These are phyloP conservation scores for Metopolophium dirhodum DNA, from an alignment of 1,140 invertebrate species.

Conservation along the genomic window DNA sequence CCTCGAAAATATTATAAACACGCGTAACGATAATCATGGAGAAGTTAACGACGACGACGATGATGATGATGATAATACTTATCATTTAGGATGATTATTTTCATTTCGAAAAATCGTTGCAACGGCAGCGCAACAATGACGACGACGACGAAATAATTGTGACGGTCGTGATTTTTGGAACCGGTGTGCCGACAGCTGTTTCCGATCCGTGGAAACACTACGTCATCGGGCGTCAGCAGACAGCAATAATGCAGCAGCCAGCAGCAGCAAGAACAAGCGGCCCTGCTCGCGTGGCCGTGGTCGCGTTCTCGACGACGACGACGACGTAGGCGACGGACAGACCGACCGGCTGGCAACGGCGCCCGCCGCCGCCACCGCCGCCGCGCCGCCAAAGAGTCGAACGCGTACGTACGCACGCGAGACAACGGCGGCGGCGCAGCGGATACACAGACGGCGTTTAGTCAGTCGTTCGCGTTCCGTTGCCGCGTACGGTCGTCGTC, in stretches of 20 bases:
- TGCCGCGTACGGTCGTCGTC: not conserved
- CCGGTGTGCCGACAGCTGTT: conserved; percentile 7
- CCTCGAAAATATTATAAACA: not conserved
- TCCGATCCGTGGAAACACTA: not conserved
- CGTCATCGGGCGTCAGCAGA: not conserved
- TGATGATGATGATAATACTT: too few species aligned
- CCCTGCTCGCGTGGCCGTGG: not conserved
- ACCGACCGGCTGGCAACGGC: conserved; percentile 40
- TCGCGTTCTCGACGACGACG: not conserved
- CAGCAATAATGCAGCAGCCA: not conserved
- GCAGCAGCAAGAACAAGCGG: not conserved
- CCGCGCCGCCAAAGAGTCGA: not conserved
- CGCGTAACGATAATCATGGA: too few species aligned
- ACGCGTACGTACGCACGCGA: not conserved
- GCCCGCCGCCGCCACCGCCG: not conserved
- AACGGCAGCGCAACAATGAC: not conserved
- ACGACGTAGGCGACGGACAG: not conserved
- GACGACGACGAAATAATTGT: not conserved
- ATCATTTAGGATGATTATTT: not conserved
- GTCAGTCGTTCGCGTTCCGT: conserved; percentile 41
- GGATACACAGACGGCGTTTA: not conserved
- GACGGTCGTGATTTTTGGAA: not conserved
- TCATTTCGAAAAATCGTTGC: not conserved
- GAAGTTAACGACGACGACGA: too few species aligned
- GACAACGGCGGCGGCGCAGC: conserved; percentile 19